phyloP scores from a whole-genome alignment of 2,113 vertebrate species.

The Neodontobutis hainanensis region DNA sequence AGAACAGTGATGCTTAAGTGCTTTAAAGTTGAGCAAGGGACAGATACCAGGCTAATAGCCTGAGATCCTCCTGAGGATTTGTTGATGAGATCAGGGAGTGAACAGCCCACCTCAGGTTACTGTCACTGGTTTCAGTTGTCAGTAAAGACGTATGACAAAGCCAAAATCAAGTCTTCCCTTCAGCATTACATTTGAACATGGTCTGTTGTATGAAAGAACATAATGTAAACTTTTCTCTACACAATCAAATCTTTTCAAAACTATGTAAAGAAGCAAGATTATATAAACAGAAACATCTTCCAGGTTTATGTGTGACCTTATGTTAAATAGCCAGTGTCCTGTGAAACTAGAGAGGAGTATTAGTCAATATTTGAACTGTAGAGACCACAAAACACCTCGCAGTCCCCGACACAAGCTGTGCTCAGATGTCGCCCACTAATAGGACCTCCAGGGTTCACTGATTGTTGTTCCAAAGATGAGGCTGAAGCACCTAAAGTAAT shows the following conservation, averaged over 20 bases:
- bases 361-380: constrained; percentile 6
- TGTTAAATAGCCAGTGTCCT: too few relatives aligned
- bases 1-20: constrained; percentile 54
- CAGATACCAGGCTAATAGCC: constrained; percentile 55
- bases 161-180: neutral
- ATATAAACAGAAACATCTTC: neutral
- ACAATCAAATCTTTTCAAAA: neutral
- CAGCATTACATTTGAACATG: neutral
- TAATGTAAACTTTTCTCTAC: neutral
- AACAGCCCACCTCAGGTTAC: constrained; percentile 44
- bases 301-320: too few relatives aligned
- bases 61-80: constrained; percentile 53
- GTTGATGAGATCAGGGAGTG: constrained; percentile 47
- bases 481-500: neutral
- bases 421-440: constrained; percentile 48
- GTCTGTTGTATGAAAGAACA: neutral
- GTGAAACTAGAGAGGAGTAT: constrained; percentile 20
- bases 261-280: neutral
- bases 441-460: constrained; percentile 32
- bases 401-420: constrained; percentile 24
- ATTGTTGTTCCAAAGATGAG: constrained; percentile 5
- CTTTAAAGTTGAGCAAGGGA: constrained; percentile 37
- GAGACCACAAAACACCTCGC: constrained; percentile 20
- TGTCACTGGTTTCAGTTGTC: constrained; percentile 34
- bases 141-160: constrained; percentile 28